These are phyloP conservation scores for Notocelia uddmanniana DNA, from an alignment of 2,888 invertebrate genomes.

Conservation along the genomic window DNA sequence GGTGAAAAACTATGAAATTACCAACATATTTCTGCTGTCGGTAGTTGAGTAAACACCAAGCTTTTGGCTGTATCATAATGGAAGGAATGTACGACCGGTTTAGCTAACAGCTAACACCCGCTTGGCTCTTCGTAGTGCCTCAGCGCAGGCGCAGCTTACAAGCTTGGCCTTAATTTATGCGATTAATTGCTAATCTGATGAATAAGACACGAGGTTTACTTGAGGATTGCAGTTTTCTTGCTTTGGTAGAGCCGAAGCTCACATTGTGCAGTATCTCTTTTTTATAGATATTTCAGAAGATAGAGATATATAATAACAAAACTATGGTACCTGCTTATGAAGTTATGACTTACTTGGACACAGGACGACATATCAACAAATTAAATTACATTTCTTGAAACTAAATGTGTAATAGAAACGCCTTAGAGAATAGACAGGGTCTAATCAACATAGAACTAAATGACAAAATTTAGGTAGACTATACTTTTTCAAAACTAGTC, in stretches of 20 bases:
- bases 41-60: slow-evolving; percentile 28
- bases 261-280: background rate
- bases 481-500: too few species aligned
- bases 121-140: background rate
- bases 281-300: background rate
- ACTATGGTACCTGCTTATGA: background rate
- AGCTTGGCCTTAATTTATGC: slow-evolving; percentile 7
- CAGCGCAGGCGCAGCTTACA: background rate
- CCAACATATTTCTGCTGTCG: background rate
- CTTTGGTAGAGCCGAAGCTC: background rate
- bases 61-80: slow-evolving; percentile 36
- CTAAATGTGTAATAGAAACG: too few species aligned
- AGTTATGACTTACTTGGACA: too few species aligned
- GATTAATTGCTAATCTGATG: slow-evolving; percentile 11
- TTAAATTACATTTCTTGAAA: too few species aligned
- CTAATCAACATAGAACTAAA: too few species aligned
- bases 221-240: background rate
- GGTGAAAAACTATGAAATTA: too few species aligned
- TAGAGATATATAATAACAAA: background rate
- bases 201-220: background rate
- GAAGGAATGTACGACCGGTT: slow-evolving; percentile 43
- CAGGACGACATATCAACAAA: too few species aligned
- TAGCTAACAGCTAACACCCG: slow-evolving; percentile 1
- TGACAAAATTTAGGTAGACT: too few species aligned
- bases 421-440: too few species aligned